Evolutionary conservation across 92 coral and sea anemone genomes (phyloP).

Genomic region (Umimayanthus chanpuru): DNA sequence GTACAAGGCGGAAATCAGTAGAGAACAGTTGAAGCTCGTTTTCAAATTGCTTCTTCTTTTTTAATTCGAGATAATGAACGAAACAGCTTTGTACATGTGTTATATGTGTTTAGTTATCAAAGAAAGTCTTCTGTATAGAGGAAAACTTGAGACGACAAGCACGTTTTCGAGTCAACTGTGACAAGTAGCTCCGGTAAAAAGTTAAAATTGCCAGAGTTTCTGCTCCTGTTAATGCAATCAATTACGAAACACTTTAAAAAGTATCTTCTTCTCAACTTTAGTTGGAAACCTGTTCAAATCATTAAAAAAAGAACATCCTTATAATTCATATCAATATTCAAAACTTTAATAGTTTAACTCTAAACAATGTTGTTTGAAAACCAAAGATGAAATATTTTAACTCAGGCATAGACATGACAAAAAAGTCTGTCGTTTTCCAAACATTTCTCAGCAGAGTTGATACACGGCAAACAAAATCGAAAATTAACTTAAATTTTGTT

Average conservation of each 20-base stretch:
- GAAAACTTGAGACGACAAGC: no score
- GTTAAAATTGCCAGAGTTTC: not conserved
- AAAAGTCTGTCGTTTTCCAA: not conserved
- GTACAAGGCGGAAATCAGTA: not conserved
- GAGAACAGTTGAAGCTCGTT: not conserved
- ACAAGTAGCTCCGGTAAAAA: no score
- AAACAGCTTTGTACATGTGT: no score
- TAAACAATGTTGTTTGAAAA: constrained; percentile 11
- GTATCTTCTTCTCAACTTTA: no score
- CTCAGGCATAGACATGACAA: not conserved
- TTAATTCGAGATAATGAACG: not conserved
- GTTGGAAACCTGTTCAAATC: no score
- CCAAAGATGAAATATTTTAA: not conserved
- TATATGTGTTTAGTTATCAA: no score
- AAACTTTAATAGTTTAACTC: not conserved
- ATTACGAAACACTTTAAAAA: no score
- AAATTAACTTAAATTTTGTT: not conserved
- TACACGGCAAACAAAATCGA: not conserved
- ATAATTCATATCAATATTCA: no score
- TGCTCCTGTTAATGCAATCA: no score
- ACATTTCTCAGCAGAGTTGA: not conserved
- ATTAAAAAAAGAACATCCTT: no score
- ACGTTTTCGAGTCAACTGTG: not conserved
- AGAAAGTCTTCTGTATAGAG: not conserved
- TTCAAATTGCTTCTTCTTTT: not conserved